These are phyloP conservation scores for Ypsolopha sequella DNA, from an alignment of 2,888 invertebrate genomes.

Conservation along the genomic window DNA sequence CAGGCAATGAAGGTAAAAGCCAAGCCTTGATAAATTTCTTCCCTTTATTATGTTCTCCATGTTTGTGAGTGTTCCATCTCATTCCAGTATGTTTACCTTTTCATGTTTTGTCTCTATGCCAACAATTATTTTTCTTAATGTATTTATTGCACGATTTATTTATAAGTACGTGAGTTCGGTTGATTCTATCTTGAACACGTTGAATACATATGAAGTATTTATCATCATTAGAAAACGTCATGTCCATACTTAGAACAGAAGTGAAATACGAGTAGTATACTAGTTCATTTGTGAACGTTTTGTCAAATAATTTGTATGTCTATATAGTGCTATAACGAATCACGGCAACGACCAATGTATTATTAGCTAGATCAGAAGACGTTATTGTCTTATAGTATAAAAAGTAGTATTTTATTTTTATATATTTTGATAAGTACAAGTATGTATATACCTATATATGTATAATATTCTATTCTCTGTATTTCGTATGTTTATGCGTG, in stretches of 20 bases:
- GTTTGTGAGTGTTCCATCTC: slow-evolving; percentile 42
- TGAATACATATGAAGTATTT: background rate
- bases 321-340: too few relatives aligned
- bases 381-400: too few relatives aligned
- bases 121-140: too few relatives aligned
- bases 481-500: slow-evolving; percentile 53
- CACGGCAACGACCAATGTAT: too few relatives aligned
- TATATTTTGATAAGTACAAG: background rate
- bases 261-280: too few relatives aligned
- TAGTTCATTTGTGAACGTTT: too few relatives aligned
- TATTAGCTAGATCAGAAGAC: too few relatives aligned
- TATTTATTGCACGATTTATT: background rate
- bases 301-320: too few relatives aligned
- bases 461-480: slow-evolving; percentile 22
- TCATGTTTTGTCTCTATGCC: background rate
- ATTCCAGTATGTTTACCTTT: slow-evolving; percentile 15
- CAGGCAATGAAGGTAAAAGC: slow-evolving; percentile 67
- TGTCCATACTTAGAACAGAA: too few relatives aligned
- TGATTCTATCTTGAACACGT: background rate
- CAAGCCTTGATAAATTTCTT: slow-evolving; percentile 25
- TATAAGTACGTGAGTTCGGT: background rate
- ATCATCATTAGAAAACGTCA: too few relatives aligned
- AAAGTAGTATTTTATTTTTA: too few relatives aligned
- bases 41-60: slow-evolving; percentile 26
- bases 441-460: slow-evolving; percentile 11